Conservation (phyloP, 2,113 vertebrate genomes). For the Tyrannus savana region DNA sequence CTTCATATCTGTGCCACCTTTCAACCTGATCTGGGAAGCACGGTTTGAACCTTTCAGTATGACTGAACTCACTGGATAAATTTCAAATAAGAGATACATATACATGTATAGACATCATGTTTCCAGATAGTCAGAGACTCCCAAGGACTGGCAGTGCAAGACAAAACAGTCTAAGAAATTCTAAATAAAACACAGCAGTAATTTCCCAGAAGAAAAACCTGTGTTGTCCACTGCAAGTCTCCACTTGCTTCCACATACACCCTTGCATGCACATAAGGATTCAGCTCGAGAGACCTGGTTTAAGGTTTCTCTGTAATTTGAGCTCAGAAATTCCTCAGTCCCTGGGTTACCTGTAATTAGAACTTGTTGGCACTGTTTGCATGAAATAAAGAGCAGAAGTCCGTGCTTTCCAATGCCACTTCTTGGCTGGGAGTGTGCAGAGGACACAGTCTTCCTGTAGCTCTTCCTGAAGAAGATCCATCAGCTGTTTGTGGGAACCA, state of each 20-base stretch:
- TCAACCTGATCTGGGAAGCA: neutral
- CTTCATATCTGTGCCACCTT: neutral
- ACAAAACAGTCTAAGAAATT: neutral
- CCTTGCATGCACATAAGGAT: neutral
- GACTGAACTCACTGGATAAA: neutral
- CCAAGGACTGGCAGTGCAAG: neutral
- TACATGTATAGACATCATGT: neutral
- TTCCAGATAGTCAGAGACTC: neutral
- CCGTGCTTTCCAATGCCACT: constrained; percentile 95
- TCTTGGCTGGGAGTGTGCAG: constrained; percentile 90
- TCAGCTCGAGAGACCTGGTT: neutral
- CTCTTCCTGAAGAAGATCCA: constrained; percentile 85
- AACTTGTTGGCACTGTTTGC: constrained; percentile 81
- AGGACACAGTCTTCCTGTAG: constrained; percentile 74
- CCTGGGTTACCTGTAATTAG: constrained; percentile 83
- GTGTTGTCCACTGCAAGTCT: neutral
- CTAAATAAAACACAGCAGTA: neutral
- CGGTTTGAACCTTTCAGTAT: neutral
- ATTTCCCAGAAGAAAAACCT: neutral
- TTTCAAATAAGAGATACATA: neutral
- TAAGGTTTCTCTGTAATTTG: neutral
- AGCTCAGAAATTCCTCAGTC: neutral
- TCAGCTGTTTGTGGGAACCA: constrained; percentile 94
- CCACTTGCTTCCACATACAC: neutral
- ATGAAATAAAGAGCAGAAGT: constrained; percentile 90